Base-by-base conservation (phyloP, 2,797 vertebrate genomes). In the Halcyon leucocephala region DNA sequence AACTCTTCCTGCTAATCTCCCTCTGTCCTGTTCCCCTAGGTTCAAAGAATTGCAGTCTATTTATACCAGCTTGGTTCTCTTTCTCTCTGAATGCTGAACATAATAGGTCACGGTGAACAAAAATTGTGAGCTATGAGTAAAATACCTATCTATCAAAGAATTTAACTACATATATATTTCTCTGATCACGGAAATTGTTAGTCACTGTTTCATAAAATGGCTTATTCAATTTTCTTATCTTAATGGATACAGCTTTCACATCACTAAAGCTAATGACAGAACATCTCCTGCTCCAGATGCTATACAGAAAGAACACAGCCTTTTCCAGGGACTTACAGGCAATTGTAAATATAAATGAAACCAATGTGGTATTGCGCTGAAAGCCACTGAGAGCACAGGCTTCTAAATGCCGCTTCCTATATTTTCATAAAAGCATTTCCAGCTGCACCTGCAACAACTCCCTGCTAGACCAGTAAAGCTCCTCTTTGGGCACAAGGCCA, bases 391-490 rank as follows among this genome's bases (percentile, higher is more conserved):
- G 29, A 89, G 41, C 79, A 67, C 41, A 88, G 65, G 72, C 65
- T 81, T 83, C 35, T 78, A 65, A 90, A 73, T n/a, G 52, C 39
- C n/a, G 69, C 74, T 94, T 93, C 76, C 77, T 94, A 2, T 74
- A 81, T 54, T 94, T 79, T 90, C 66, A 66, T 62, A 79, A 86
- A 82, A 94, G 55, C 77, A 55, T 76, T 83, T 90, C 55, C 72
- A 4, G 13, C 49, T 71, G 58, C 42, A 72, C 78, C 69, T 69
- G 61, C 77, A 84, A 41, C 54, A 71, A 14, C 21, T 76, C 61
- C 42, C 55, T 86, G 8, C 44, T 24, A 39, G 74, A 46, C 21
- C 66, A 85, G 51, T 24, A 83, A 61, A 72, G 46, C 58, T 82
- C 51, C 39, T 76, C 26, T 31, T 25, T 7, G 42, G 72, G 77